Base-by-base conservation (phyloP, 2,113 vertebrate genomes). In the Calypte anna region DNA sequence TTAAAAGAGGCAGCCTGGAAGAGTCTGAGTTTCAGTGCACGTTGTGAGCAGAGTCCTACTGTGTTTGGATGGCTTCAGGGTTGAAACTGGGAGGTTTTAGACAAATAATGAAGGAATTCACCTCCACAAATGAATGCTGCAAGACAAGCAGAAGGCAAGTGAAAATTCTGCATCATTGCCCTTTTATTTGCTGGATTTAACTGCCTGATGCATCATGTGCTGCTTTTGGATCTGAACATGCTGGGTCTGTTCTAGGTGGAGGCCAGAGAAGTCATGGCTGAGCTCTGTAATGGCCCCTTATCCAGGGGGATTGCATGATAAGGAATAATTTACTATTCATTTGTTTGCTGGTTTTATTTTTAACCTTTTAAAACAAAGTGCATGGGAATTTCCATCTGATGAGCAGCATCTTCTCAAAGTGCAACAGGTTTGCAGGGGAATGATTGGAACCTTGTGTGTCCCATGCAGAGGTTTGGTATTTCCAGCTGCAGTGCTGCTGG, bases 11-110 rank as follows among this genome's bases (percentile, higher is more conserved):
- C 40, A 38, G 40, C 36, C 30, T 38, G n/a, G 54, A n/a, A 59
- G n/a, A 38, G 24, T 80, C n/a, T 54, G 67, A 53, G 14, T 10
- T 59, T 19, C 5, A 4, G 18, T 54, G 14, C 20, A 1, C 22
- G 20, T 10, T 8, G 15, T 70, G 51, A 33, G 33, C 70, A 72
- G n/a, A 38, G 24, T 46, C 40, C 24, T 44, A 1, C 63, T 20
- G 1, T 27, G 13, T 48, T 57, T 19, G 18, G 7, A 28, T 1
- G 0, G 31, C 68, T 33, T 53, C 10, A 28, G 1, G 63, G 66
- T 87, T 90, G 76, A 88, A 91, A 59, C 5, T 0, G 12, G 46
- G 58, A 43, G 13, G 16, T 25, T 83, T 66, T 12, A 64, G 61
- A n/a, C 14, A 17, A 46, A 25, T 54, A 20, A 62, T 62, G 36